These are phyloP conservation scores for Athetis lepigone DNA, from an alignment of 2,888 invertebrate species.

Conservation along the genomic window DNA sequence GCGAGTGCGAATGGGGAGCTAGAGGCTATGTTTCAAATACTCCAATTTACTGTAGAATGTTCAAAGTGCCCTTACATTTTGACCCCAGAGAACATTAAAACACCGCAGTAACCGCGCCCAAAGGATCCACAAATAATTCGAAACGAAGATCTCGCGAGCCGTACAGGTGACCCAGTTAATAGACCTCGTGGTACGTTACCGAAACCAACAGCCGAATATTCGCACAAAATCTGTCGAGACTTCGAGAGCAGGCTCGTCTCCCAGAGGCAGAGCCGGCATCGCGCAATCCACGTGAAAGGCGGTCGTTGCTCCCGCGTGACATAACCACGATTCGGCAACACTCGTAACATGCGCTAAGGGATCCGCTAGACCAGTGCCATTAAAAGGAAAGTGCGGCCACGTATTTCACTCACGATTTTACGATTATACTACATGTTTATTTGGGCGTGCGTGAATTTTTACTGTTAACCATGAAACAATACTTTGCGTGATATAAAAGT, in stretches of 20 bases:
- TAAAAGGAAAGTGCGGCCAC: conserved; percentile 54
- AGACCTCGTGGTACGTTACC: background rate
- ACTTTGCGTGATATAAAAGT: conserved; percentile 6
- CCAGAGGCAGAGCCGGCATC: conserved; percentile 46
- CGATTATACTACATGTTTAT: conserved; percentile 31
- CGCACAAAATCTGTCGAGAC: conserved; percentile 16
- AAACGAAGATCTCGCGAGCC: too few species aligned
- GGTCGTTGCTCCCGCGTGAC: conserved; percentile 77
- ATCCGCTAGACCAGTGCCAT: conserved; percentile 55
- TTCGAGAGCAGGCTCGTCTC: conserved; percentile 18
- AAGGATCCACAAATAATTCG: too few species aligned
- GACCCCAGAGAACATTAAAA: too few species aligned
- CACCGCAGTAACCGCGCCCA: too few species aligned
- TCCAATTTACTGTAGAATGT: too few species aligned
- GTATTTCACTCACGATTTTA: conserved; percentile 50
- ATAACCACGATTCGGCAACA: conserved; percentile 74
- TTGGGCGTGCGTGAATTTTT: conserved; percentile 22
- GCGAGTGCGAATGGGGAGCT: too few species aligned
- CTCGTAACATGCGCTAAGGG: conserved; percentile 62
- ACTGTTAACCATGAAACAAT: conserved; percentile 15
- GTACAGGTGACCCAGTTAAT: background rate
- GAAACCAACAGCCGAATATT: background rate
- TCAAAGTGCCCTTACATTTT: too few species aligned
- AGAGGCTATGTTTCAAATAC: too few species aligned
- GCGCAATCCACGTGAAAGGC: conserved; percentile 71